Conservation (phyloP, 2,888 invertebrate genomes). For the Plagiodera versicolora region DNA sequence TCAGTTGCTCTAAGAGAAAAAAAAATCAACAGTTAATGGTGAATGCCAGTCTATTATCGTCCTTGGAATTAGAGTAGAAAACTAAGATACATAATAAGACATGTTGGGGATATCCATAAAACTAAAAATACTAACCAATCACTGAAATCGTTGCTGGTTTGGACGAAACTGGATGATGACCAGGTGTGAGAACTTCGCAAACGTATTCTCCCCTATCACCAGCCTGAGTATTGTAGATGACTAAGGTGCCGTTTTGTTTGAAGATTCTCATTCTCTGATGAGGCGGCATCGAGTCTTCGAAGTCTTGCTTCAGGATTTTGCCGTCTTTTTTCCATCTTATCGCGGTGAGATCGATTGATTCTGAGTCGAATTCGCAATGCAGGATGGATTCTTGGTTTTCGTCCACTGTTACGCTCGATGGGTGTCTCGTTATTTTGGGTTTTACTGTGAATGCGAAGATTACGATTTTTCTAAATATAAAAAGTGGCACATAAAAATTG, state of each 20-base stretch:
- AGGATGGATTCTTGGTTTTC: constrained; percentile 69
- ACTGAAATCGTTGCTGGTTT: constrained; percentile 63
- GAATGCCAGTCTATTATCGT: too few relatives aligned
- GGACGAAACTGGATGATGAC: constrained; percentile 62
- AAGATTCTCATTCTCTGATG: constrained; percentile 49
- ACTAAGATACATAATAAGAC: too few relatives aligned
- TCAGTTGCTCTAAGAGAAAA: constrained; percentile 82
- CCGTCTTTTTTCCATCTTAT: constrained; percentile 73
- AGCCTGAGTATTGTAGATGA: constrained; percentile 57
- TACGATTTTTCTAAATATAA: too few relatives aligned
- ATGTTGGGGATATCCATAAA: constrained; percentile 4
- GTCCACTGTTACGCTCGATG: constrained; percentile 61
- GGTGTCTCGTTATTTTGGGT: constrained; percentile 61
- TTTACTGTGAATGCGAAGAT: constrained; percentile 62
- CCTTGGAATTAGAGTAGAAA: too few relatives aligned
- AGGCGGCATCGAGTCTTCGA: constrained; percentile 34
- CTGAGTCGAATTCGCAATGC: constrained; percentile 62
- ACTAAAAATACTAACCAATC: constrained; percentile 55
- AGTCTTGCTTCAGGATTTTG: constrained; percentile 54
- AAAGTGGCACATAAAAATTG: too few relatives aligned
- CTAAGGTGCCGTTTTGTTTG: constrained; percentile 58
- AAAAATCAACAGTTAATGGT: too few relatives aligned
- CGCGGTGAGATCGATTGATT: constrained; percentile 59
- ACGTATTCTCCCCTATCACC: constrained; percentile 67
- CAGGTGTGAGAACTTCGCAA: constrained; percentile 68